A percentile compares a stretch with the other conserved stretches of the same genome.
phyloP scores from a whole-genome alignment of 2,797 vertebrate species.

The Peromyscus nudipes region DNA sequence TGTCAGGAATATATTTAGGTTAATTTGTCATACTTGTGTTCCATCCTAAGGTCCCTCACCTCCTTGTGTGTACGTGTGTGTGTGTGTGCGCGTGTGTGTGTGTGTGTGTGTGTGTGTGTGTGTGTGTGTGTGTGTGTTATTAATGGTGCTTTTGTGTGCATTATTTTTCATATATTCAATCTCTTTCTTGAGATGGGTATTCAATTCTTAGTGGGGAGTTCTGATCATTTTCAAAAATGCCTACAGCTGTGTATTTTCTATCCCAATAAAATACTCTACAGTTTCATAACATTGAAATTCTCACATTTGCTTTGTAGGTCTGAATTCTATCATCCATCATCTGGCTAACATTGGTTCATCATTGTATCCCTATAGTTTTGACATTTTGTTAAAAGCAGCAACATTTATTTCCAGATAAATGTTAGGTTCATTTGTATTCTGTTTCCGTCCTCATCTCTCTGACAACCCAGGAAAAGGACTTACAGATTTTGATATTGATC shows the following conservation, averaged over 20 bases:
- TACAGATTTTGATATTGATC: not conserved
- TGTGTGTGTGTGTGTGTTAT: too few relatives aligned
- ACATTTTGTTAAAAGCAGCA: not conserved
- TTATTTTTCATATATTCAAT: not conserved
- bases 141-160: accelerated
- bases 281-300: not conserved
- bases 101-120: not conserved
- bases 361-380: not conserved
- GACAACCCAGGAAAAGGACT: not conserved
- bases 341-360: not conserved
- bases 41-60: not conserved
- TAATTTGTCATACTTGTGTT: not conserved
- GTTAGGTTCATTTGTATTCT: not conserved
- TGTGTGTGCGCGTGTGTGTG: not conserved
- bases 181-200: not conserved
- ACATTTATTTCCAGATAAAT: slow-evolving; percentile 16
- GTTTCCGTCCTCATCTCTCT: not conserved
- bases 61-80: not conserved
- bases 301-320: not conserved
- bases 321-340: not conserved
- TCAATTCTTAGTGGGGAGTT: not conserved
- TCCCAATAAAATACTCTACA: not conserved
- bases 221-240: not conserved
- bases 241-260: not conserved
- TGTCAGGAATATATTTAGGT: not conserved